Evolutionary conservation across 2,888 invertebrate species (phyloP), one percentile per base, ranked within the genome.

Genomic region (Chloroclysta siterata): DNA sequence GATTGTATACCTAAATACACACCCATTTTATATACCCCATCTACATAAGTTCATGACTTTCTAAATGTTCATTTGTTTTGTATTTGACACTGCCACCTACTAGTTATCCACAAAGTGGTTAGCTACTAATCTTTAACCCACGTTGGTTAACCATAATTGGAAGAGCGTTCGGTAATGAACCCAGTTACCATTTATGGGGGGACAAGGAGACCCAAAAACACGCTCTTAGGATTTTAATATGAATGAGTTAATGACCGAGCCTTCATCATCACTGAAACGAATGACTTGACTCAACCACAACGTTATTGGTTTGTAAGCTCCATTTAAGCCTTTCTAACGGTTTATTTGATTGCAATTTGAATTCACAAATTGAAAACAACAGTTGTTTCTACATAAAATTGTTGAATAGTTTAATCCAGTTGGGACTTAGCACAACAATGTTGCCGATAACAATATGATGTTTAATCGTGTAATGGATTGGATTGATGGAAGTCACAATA

Each of bases 391-490:
- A 52, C 28, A 8, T 54, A 15, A 15, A 41, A 53, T 29, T 59
- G 53, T 65, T 55, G 41, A 57, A 65, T 63, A 47, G 53, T 62
- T 72, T 29, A 66, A 73, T 75, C 70, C 63, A 51, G 67, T 65
- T 55, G 53, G 60, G 66, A 64, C 77, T 83, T 80, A 79, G 74
- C 79, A 79, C 70, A 78, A 82, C 72, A 83, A 78, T 73, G 52
- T 69, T 57, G 70, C 71, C 71, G 70, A 80, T 81, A 82, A 87
- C 85, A 88, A 90, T 85, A 78, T 77, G 76, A 71, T 82, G 83
- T 85, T 89, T 90, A 90, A 90, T 89, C 85, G 81, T 80, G 82
- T 90, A 90, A 91, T 91, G 90, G 89, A 84, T 88, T 41, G 48
- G 48, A 56, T 41, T 78, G 85, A 84, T 84, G 84, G 81, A 80